Evolutionary conservation across 2,888 invertebrate genomes (phyloP).

Genomic region (Ectemnius lituratus): DNA sequence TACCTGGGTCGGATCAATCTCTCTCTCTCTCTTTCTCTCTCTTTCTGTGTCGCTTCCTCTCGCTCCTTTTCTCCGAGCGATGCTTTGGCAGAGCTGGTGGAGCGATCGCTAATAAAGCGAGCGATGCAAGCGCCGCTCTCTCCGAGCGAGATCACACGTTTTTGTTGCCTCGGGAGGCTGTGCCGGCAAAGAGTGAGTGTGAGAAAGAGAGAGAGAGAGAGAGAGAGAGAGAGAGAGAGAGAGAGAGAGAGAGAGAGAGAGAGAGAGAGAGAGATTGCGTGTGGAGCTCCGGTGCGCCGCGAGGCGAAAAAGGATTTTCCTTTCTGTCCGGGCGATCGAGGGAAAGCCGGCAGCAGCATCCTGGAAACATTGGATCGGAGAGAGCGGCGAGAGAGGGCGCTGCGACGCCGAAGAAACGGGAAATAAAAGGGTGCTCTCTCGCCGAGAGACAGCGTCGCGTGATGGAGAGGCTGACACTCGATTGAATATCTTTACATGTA

Average conservation of each 20-base stretch:
- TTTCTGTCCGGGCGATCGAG: slow-evolving; percentile 53
- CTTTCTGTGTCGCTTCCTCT: no score
- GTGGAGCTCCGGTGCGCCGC: slow-evolving; percentile 8
- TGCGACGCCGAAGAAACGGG: slow-evolving; percentile 30
- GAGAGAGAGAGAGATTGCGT: slow-evolving; percentile 16
- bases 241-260: slow-evolving; percentile 25
- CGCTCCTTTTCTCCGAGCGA: no score
- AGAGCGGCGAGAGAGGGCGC: slow-evolving; percentile 26
- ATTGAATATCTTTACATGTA: slow-evolving; percentile 75
- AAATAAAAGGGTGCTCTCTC: slow-evolving; percentile 21
- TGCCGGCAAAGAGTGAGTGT: slow-evolving; percentile 17
- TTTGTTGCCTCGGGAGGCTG: slow-evolving; percentile 14
- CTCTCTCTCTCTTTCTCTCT: not conserved
- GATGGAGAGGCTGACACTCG: slow-evolving; percentile 50
- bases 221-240: slow-evolving; percentile 18
- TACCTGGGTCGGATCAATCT: slow-evolving; percentile 12
- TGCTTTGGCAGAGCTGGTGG: slow-evolving; percentile 14
- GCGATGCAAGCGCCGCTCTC: slow-evolving; percentile 9
- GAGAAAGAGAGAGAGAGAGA: slow-evolving; percentile 23
- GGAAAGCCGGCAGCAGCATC: slow-evolving; percentile 32
- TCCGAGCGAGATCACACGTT: slow-evolving; percentile 40
- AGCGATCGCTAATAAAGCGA: slow-evolving; percentile 45
- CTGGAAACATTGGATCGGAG: not conserved
- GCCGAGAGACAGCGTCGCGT: slow-evolving; percentile 19
- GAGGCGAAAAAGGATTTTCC: slow-evolving; percentile 52